Evolutionary conservation across 2,888 invertebrate genomes (phyloP).

Genomic region (Thyatira batis): DNA sequence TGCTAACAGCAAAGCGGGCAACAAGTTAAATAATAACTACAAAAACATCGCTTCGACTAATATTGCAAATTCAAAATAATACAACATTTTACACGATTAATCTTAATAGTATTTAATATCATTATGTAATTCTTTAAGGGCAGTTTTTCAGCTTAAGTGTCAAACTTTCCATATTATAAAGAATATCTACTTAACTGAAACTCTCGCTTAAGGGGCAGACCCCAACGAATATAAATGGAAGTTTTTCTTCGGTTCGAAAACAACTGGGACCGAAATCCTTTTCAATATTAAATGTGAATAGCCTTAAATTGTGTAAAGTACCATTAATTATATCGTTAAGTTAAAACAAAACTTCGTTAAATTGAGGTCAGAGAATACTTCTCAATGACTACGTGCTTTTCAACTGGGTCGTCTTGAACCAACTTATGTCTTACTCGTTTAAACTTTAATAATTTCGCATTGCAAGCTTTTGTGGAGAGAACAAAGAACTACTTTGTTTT

Average conservation of each 20-base stretch:
- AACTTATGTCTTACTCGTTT: conserved; percentile 9
- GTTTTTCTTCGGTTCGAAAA: conserved; percentile 33
- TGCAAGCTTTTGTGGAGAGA: conserved; percentile 5
- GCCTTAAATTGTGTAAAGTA: conserved; percentile 38
- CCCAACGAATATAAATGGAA: conserved; percentile 26
- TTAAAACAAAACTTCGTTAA: conserved; percentile 37
- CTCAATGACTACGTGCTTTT: conserved; percentile 9
- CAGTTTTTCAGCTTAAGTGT: conserved; percentile 55
- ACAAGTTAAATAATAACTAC: not conserved
- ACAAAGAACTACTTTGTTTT: conserved; percentile 1
- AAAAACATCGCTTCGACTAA: conserved; percentile 14
- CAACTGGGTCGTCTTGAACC: conserved; percentile 10
- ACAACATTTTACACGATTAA: conserved; percentile 33
- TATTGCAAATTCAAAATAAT: conserved; percentile 23
- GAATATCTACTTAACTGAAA: conserved; percentile 51
- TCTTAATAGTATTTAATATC: conserved; percentile 41
- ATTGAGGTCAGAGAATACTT: conserved; percentile 21
- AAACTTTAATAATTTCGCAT: conserved; percentile 16
- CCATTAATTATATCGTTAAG: conserved; percentile 43
- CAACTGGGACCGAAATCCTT: conserved; percentile 47
- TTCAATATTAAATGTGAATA: conserved; percentile 54
- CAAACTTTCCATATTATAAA: conserved; percentile 63
- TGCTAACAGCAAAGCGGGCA: no score
- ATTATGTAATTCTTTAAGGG: conserved; percentile 50
- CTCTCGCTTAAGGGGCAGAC: conserved; percentile 42